Base-by-base conservation (phyloP, 2,888 invertebrate genomes). In the Gortyna flavago region DNA sequence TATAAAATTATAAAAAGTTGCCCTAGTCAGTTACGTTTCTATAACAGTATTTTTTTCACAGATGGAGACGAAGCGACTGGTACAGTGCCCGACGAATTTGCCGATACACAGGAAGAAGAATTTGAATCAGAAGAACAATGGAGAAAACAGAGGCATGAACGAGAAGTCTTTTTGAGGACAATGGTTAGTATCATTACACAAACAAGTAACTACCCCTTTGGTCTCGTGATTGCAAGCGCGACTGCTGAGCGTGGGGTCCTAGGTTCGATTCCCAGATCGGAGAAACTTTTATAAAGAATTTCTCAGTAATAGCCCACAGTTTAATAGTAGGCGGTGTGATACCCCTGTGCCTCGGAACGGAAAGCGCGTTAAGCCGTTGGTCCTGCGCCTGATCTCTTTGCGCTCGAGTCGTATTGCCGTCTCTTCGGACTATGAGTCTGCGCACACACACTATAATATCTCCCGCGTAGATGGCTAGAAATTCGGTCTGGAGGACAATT, bases 131-230 rank as follows among this genome's bases (percentile, higher is more conserved):
- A 99, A 89, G 97, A 97, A 86, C 97, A 97, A 85, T 98, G 98
- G 98, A 97, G 98, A 72, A 98, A 98, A 91, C 97, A 98, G 91
- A 97, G 99, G 83, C 97, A 98, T 85, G 98, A 99, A 91, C 97
- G 99, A 48, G 98, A 99, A 93, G 97, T 98, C 90, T 98, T 98
- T 93, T 94, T 99, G 1, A 97, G 97, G 88, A 97, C 97, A 93
- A 96, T 97, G 96, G 95, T 96, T 91, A 88, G 51, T 62, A 69
- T 35, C 21, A 67, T 25, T 29, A 69, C 3, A n/a, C 54, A 3
- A 21, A 35, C 2, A 62, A 75, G 9, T 48, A 4, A 38, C 64
- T 65, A 18, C 16, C 5, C 25, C 16, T 0, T 18, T 38, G 1
- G 65, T 38, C 16, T 38, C n/a, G 16, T 65, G 5, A 13, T 38